These are phyloP conservation scores for Chamaetylas fuelleborni DNA, from an alignment of 2,113 vertebrate genomes.

Conservation along the genomic window DNA sequence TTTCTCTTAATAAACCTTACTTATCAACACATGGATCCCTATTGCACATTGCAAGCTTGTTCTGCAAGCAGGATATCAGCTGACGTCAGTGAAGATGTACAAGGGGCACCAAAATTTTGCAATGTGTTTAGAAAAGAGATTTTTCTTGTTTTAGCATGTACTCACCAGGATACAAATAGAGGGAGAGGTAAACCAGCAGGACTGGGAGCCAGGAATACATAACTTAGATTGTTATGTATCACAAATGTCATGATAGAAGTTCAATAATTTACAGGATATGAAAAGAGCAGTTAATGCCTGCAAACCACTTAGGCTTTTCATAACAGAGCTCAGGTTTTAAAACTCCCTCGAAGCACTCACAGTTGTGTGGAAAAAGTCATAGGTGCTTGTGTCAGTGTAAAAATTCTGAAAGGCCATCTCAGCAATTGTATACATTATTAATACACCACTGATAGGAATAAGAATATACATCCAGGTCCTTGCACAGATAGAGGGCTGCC, in stretches of 20 bases:
- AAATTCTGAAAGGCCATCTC: neutral
- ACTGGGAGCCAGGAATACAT: neutral
- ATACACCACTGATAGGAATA: neutral
- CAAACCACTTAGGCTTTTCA: neutral
- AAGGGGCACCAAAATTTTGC: conserved; percentile 46
- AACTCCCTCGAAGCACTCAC: neutral
- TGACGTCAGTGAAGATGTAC: conserved; percentile 8
- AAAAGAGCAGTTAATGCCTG: neutral
- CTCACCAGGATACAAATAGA: neutral
- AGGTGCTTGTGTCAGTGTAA: neutral
- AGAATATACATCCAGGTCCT: neutral
- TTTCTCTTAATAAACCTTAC: neutral
- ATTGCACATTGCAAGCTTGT: neutral
- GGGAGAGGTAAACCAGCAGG: neutral
- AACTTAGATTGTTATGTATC: neutral
- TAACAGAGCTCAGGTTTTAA: neutral
- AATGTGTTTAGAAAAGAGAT: conserved; percentile 14
- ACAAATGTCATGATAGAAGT: neutral
- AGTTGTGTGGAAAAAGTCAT: neutral
- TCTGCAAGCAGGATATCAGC: neutral
- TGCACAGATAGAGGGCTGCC: conserved; percentile 3
- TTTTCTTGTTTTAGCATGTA: neutral
- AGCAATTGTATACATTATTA: neutral
- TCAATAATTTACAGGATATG: neutral
- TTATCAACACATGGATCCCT: neutral